Conservation (phyloP, 2,888 invertebrate genomes). For the Aphodius granarius region DNA sequence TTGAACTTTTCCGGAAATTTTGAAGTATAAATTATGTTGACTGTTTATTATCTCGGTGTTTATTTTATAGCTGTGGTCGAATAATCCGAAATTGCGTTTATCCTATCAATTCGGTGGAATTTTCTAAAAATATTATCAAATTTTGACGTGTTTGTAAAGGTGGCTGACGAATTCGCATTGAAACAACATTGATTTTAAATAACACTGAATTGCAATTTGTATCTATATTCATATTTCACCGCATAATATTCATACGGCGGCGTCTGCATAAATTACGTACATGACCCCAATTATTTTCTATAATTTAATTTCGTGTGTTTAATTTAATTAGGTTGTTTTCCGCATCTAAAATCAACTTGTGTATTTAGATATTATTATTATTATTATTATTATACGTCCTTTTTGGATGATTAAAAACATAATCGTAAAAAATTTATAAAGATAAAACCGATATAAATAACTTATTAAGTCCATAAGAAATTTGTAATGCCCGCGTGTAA, state of each 20-base stretch:
- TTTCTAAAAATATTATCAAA: neutral
- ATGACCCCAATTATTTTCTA: neutral
- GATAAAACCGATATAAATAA: neutral
- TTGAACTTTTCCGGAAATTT: too few species aligned
- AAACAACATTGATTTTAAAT: neutral
- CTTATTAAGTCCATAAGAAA: neutral
- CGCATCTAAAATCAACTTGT: neutral
- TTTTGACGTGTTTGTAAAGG: neutral
- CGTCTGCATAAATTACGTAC: neutral
- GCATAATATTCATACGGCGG: neutral
- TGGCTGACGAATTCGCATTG: neutral
- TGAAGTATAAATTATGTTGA: too few species aligned
- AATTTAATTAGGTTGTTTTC: neutral
- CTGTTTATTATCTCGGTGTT: too few species aligned
- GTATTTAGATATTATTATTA: neutral
- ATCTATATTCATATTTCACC: neutral
- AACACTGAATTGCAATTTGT: neutral
- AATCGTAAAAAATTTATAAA: neutral
- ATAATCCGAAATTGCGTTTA: neutral
- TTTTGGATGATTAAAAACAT: too few species aligned
- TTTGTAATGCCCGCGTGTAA: neutral
- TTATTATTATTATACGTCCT: too few species aligned
- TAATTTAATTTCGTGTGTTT: neutral
- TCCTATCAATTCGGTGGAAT: neutral
- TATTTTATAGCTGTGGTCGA: too few species aligned